A percentile compares a stretch with the other conserved stretches of the same genome.
Evolutionary conservation across 1,140 invertebrate species (phyloP).

Genomic region (Charaxes varanes): DNA sequence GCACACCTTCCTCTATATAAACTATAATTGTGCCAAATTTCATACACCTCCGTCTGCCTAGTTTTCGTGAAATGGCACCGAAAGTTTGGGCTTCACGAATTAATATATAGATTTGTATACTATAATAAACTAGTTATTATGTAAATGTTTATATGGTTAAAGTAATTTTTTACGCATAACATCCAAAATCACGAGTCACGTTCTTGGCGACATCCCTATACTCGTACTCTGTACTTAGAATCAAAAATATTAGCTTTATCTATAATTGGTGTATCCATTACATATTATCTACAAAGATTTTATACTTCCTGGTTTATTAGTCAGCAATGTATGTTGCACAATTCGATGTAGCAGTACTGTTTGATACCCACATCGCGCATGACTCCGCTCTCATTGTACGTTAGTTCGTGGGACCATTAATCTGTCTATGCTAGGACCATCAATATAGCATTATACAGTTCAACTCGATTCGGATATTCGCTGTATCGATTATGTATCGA

Average conservation of each 20-base stretch:
- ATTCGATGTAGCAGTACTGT: slow-evolving; percentile 8
- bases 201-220: slow-evolving; percentile 63
- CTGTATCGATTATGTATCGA: slow-evolving; percentile 63
- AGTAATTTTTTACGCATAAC: slow-evolving; percentile 24
- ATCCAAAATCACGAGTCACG: slow-evolving; percentile 58
- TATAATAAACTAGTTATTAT: not conserved
- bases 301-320: not conserved
- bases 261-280: slow-evolving; percentile 25
- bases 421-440: slow-evolving; percentile 68
- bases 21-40: too few relatives aligned
- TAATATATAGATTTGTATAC: not conserved
- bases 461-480: slow-evolving; percentile 61
- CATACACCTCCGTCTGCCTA: too few relatives aligned
- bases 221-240: slow-evolving; percentile 26
- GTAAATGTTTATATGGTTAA: slow-evolving; percentile 1
- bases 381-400: slow-evolving; percentile 53
- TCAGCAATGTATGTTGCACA: slow-evolving; percentile 26
- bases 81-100: too few relatives aligned
- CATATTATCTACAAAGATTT: not conserved
- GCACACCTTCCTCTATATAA: too few relatives aligned
- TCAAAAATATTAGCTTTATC: not conserved
- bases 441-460: slow-evolving; percentile 69
- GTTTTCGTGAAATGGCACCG: too few relatives aligned
- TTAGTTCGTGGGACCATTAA: slow-evolving; percentile 59
- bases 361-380: slow-evolving; percentile 31